Evolutionary conservation across 2,113 vertebrate genomes (phyloP).

Genomic region (Dicaeum eximium): DNA sequence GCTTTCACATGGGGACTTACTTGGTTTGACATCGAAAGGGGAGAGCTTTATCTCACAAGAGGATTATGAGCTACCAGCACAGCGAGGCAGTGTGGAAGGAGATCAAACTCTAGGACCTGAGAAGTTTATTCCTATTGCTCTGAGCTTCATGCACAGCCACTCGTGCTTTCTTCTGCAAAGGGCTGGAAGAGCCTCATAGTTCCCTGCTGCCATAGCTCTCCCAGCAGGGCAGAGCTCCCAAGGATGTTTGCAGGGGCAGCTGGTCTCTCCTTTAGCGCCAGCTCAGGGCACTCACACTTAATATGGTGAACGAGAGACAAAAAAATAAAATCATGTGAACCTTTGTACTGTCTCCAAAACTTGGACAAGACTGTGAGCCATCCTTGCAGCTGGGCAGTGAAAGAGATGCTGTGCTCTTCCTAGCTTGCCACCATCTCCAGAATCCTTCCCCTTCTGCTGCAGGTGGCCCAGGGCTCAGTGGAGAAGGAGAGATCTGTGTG

Average conservation of each 20-base stretch:
- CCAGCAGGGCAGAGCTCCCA: background rate
- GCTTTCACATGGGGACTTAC: background rate
- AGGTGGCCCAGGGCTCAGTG: background rate
- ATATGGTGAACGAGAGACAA: fast-evolving
- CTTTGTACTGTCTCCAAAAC: background rate
- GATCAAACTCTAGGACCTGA: background rate
- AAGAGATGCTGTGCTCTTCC: background rate
- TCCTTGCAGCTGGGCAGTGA: background rate
- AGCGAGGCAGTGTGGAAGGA: background rate
- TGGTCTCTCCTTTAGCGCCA: fast-evolving
- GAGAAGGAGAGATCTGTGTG: background rate
- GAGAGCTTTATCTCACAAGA: background rate
- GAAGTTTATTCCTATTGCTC: background rate
- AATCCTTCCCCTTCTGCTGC: background rate
- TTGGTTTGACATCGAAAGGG: background rate
- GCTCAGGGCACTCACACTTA: background rate
- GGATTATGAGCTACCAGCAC: background rate
- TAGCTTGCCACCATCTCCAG: background rate
- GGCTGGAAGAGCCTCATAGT: background rate
- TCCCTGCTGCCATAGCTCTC: background rate
- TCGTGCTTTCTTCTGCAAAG: background rate
- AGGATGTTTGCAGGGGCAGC: background rate
- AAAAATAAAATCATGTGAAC: background rate
- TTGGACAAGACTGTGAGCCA: background rate
- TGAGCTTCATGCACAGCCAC: background rate